Conservation (phyloP, 1,140 invertebrate genomes). For the Ridgeia piscesae region DNA sequence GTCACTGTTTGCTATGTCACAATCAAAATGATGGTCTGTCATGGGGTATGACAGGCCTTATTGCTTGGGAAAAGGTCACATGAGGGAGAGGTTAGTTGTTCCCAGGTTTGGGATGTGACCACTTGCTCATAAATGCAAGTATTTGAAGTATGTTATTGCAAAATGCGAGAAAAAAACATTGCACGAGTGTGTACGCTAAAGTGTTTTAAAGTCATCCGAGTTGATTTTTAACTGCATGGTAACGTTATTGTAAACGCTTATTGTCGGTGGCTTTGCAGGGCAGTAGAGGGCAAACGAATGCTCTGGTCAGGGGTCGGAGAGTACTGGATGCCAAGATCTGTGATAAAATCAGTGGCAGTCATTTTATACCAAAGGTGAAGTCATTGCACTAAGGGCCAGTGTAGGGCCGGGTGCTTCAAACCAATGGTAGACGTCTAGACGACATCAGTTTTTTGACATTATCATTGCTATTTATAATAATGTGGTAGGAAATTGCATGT, state of each 20-base stretch:
- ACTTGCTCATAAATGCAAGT: not conserved
- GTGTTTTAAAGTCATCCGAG: not conserved
- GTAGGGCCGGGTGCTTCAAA: not conserved
- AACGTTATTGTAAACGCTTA: not conserved
- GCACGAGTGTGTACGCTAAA: not conserved
- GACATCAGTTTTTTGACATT: not conserved
- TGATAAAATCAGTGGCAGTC: not conserved
- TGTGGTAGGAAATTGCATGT: slow-evolving; percentile 1
- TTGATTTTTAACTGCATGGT: not conserved
- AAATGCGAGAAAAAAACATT: not conserved
- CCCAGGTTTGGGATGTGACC: too few relatives aligned
- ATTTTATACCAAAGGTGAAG: not conserved
- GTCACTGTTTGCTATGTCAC: too few relatives aligned
- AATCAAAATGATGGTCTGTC: too few relatives aligned
- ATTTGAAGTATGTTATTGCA: not conserved
- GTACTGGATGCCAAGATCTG: not conserved
- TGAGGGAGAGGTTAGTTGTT: too few relatives aligned
- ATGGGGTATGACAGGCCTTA: too few relatives aligned
- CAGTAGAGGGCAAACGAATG: not conserved
- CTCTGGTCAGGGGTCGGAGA: not conserved
- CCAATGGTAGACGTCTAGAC: not conserved
- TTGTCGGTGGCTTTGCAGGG: not conserved
- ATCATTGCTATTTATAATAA: slow-evolving; percentile 7
- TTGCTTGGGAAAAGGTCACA: too few relatives aligned
- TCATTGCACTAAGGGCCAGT: not conserved